Conservation (phyloP, 2,113 vertebrate genomes). For the Protobothrops mucrosquamatus region DNA sequence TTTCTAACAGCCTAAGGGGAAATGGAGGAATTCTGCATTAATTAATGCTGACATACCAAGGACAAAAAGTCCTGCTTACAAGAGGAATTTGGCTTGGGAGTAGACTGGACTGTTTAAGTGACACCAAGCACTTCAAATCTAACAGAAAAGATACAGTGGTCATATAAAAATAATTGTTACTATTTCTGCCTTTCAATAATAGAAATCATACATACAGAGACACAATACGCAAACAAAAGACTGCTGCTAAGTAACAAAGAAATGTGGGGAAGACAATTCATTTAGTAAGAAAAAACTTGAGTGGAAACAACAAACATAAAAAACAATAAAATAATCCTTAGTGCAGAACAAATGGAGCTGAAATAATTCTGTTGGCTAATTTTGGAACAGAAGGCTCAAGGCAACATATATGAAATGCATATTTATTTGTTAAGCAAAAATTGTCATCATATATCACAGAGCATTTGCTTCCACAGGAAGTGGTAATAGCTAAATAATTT, state of each 20-base stretch:
- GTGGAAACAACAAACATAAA: not conserved
- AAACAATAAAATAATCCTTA: not conserved
- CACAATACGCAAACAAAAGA: not conserved
- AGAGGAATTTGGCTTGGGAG: slow-evolving; percentile 29
- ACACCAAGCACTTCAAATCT: slow-evolving; percentile 11
- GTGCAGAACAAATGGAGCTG: not conserved
- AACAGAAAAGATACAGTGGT: slow-evolving; percentile 23
- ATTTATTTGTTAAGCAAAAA: not conserved
- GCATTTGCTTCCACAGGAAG: not conserved
- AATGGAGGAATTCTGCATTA: slow-evolving; percentile 49
- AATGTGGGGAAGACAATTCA: not conserved
- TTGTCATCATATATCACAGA: not conserved
- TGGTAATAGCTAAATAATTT: not conserved
- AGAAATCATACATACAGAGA: not conserved
- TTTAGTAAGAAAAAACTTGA: not conserved
- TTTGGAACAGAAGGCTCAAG: not conserved
- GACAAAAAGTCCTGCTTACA: slow-evolving; percentile 13
- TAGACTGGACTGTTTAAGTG: slow-evolving; percentile 48
- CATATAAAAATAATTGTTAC: not conserved
- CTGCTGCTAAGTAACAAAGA: not conserved
- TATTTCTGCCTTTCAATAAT: not conserved
- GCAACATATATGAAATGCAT: not conserved
- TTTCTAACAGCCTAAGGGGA: slow-evolving; percentile 46
- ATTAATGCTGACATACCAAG: slow-evolving; percentile 44
- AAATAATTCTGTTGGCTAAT: not conserved